Evolutionary conservation across 2,113 vertebrate genomes (phyloP).

Genomic region (Lichenostomus cassidix): DNA sequence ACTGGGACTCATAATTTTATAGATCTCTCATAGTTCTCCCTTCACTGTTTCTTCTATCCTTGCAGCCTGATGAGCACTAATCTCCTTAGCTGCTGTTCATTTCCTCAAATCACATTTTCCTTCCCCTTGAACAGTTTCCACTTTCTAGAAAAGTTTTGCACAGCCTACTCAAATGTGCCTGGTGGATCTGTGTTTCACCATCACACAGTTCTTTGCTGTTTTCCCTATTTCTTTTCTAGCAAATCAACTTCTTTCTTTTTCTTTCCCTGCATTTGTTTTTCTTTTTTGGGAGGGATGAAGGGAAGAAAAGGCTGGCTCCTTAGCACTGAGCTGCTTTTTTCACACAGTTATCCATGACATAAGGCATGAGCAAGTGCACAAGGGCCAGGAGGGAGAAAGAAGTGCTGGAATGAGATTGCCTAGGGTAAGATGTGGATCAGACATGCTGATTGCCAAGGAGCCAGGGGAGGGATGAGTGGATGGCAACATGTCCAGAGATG

Average conservation of each 20-base stretch:
- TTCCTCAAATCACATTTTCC: slow-evolving; percentile 15
- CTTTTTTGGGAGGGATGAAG: accelerated
- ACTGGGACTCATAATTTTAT: background rate
- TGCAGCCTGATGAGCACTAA: background rate
- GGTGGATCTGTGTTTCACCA: background rate
- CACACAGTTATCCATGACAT: background rate
- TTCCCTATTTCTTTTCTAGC: background rate
- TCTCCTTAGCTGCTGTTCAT: background rate
- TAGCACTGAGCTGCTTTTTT: background rate
- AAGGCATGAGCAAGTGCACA: background rate
- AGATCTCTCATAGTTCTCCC: background rate
- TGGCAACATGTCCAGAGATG: background rate
- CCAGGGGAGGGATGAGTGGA: background rate
- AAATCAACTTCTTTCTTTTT: accelerated
- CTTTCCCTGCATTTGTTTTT: accelerated
- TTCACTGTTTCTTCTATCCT: background rate
- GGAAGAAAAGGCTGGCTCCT: background rate
- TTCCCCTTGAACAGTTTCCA: background rate
- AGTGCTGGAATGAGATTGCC: background rate
- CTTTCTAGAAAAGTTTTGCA: background rate
- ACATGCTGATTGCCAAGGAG: background rate
- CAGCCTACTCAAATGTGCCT: background rate
- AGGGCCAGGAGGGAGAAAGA: background rate
- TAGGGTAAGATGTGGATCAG: background rate
- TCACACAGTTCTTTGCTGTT: background rate